Base-by-base conservation (phyloP, 1,140 invertebrate genomes). In the Meloidogyne floridensis region DNA sequence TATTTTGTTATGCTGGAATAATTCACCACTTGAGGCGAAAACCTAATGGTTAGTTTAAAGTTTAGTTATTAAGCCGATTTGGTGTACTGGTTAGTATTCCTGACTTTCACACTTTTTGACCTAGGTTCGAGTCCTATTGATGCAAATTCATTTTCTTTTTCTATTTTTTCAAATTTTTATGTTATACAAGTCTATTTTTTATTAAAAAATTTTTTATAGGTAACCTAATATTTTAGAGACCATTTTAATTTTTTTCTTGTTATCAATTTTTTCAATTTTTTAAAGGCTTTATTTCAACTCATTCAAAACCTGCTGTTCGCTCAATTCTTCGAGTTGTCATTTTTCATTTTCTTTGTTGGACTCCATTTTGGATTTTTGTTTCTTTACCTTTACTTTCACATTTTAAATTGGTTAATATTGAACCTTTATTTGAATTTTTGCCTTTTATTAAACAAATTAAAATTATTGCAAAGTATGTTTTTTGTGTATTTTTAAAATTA, bases 261-360 rank as follows among this genome's bases (percentile, higher is more conserved):
- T 65, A 6, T 65, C 32, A 32, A 6, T 65, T 65, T 65, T 65
- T 65, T 6, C 1, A n/a, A n/a, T 65, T 53, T 32, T 32, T 54
- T 47, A 51, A 79, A 56, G 85, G 77, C 10, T 72, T 72, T 51
- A 69, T 83, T 54, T 77, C 83, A 10, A 54, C 86, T n/a, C 85
- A 82, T 72, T 77, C 86, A 13, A 79, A 82, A 42, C 47, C 56
- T 18, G 72, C 59, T 20, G 81, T 83, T 42, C 82, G 82, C 13
- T 84, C 82, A 54, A 82, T 86, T 20, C 65, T 86, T 69, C 79
- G 86, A 51, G 84, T 86, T 42, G 72, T 86, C 8, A 32, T 87
- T 70, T 86, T 86, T 51, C 86, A 86, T 75, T 86, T 87, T 70
- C 59, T 81, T 77, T 86, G 85, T 71, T 86, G 85, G 85, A 87